Evolutionary conservation across 1,140 invertebrate species (phyloP), one percentile per base, ranked within the genome.

Genomic region (Hydropsyche tenuis): DNA sequence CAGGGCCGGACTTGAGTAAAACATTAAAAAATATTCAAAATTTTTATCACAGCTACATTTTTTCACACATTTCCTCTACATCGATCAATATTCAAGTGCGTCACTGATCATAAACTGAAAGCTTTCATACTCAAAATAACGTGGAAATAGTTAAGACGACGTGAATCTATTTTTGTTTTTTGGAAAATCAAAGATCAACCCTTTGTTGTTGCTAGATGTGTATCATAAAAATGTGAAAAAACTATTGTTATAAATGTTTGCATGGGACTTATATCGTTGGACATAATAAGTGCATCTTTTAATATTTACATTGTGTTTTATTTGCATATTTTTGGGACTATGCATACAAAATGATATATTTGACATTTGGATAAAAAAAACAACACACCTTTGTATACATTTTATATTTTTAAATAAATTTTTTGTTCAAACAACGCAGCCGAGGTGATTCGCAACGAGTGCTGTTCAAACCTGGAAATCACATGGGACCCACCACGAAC

Each of bases 401-500:
- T 69, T 53, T 53, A 53, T 20, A 20, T 53, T 20, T 53, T 18
- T 18, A 60, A 25, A 20, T 60, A n/a, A n/a, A 25, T 60, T 60
- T 70, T 71, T 73, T 62, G 71, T 56, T 72, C 60, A 25, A 66
- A 73, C 14, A 62, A 73, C 56, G 71, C 82, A 89, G 89, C 86
- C 89, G 90, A 78, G 85, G 86, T 80, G 90, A 91, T 82, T 88
- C 86, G 73, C 90, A 90, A 83, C 86, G 90, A 80, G 90, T 91
- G 79, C 85, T 91, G 82, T 92, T 90, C 87, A 87, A 87, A 82
- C 86, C 88, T 78, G 87, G 88, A 79, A 91, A 91, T 86, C 90
- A 90, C 85, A 89, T 90, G 88, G 85, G 82, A 78, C 79, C 84
- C 76, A 85, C 82, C 79, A 78, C 80, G 79, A 82, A 82, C 79